A percentile compares a stretch with the other conserved stretches of the same genome.
phyloP scores from a whole-genome alignment of 2,888 invertebrate genomes.

The Eubasilissa splendida region DNA sequence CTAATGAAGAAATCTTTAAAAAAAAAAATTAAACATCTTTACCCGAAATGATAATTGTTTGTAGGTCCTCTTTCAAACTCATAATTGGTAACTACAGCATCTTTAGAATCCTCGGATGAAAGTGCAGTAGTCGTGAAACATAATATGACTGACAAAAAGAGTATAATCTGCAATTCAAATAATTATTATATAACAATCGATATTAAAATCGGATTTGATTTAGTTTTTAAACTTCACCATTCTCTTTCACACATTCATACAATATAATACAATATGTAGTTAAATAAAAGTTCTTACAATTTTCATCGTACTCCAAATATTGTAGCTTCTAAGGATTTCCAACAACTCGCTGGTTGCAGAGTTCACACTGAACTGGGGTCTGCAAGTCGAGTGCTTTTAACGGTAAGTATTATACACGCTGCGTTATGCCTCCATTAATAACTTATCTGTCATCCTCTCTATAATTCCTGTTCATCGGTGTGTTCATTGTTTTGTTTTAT shows the following conservation, averaged over 20 bases:
- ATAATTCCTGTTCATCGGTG: neutral
- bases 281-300: slow-evolving; percentile 26
- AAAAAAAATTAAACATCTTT: neutral
- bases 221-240: too few relatives aligned
- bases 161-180: slow-evolving; percentile 11
- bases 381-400: slow-evolving; percentile 15
- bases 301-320: slow-evolving; percentile 32
- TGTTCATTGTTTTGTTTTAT: slow-evolving; percentile 22
- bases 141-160: neutral
- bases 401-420: slow-evolving; percentile 5
- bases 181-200: neutral
- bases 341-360: slow-evolving; percentile 34
- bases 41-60: slow-evolving; percentile 54
- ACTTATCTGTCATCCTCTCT: slow-evolving; percentile 12
- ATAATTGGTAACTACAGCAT: slow-evolving; percentile 53
- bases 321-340: neutral
- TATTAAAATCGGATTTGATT: too few relatives aligned
- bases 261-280: too few relatives aligned
- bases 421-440: slow-evolving; percentile 27
- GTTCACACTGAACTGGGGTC: slow-evolving; percentile 50
- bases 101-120: slow-evolving; percentile 30
- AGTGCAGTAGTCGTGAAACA: neutral
- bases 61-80: slow-evolving; percentile 47
- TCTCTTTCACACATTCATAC: too few relatives aligned
- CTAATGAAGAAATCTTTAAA: too few relatives aligned